These are phyloP conservation scores for Argyrosomus japonicus DNA, from an alignment of 2,113 vertebrate species.

Conservation along the genomic window DNA sequence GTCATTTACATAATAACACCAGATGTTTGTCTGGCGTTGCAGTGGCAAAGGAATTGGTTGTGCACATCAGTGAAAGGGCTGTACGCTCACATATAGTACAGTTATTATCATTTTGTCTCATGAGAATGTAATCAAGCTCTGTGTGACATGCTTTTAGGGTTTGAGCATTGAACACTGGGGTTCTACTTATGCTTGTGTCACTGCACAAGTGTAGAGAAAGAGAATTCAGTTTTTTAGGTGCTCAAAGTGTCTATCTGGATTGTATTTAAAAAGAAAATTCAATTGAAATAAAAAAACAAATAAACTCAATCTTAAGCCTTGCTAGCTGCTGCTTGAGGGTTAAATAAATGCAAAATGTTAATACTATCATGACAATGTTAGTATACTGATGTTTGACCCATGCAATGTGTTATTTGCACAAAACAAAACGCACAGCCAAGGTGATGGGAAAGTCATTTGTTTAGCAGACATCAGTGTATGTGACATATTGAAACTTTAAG, in stretches of 20 bases:
- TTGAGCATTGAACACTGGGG: not conserved
- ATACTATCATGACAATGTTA: not conserved
- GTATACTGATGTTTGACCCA: not conserved
- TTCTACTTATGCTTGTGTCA: not conserved
- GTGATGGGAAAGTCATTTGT: not conserved
- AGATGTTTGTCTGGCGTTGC: slow-evolving; percentile 47
- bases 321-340: not conserved
- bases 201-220: not conserved
- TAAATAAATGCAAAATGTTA: not conserved
- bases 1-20: slow-evolving; percentile 57
- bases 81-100: slow-evolving; percentile 7
- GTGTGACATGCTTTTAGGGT: not conserved
- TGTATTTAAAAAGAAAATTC: not conserved
- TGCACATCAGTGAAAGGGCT: slow-evolving; percentile 44
- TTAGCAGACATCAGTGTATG: not conserved
- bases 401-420: not conserved
- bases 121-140: slow-evolving; percentile 9
- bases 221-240: not conserved
- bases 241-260: not conserved
- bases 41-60: slow-evolving; percentile 28
- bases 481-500: not conserved
- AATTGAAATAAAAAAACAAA: not conserved
- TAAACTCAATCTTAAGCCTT: not conserved
- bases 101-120: slow-evolving; percentile 1
- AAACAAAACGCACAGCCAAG: not conserved